These are phyloP conservation scores for Notamacropus eugenii DNA, from an alignment of 2,797 vertebrate genomes.

Conservation along the genomic window DNA sequence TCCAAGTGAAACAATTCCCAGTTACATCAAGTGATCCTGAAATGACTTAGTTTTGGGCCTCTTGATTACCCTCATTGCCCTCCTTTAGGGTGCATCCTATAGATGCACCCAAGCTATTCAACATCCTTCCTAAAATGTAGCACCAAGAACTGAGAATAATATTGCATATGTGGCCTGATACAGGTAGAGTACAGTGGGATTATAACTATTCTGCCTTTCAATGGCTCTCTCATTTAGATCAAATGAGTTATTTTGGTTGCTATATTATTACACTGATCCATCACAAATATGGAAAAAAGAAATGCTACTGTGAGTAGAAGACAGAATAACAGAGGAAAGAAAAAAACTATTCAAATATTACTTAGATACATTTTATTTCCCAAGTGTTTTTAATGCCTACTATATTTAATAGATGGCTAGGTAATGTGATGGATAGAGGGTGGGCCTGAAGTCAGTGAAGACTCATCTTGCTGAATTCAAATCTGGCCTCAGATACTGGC, in stretches of 20 bases:
- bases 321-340: background rate
- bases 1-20: background rate
- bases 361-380: background rate
- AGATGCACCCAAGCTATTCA: background rate
- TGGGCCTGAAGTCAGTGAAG: background rate
- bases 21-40: background rate
- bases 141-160: background rate
- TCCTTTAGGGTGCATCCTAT: background rate
- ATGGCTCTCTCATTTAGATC: background rate
- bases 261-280: background rate
- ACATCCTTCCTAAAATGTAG: background rate
- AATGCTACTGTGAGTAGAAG: background rate
- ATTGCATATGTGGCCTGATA: background rate
- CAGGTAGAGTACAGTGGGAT: background rate
- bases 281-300: background rate
- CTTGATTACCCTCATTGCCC: background rate
- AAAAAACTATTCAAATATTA: background rate
- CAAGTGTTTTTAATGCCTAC: background rate
- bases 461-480: background rate
- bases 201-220: background rate
- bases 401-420: background rate
- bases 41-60: background rate
- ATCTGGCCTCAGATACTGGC: background rate
- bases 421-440: background rate
- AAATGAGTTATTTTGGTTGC: background rate